Conservation (phyloP, 2,888 invertebrate species). For the Synanthedon vespiformis region DNA sequence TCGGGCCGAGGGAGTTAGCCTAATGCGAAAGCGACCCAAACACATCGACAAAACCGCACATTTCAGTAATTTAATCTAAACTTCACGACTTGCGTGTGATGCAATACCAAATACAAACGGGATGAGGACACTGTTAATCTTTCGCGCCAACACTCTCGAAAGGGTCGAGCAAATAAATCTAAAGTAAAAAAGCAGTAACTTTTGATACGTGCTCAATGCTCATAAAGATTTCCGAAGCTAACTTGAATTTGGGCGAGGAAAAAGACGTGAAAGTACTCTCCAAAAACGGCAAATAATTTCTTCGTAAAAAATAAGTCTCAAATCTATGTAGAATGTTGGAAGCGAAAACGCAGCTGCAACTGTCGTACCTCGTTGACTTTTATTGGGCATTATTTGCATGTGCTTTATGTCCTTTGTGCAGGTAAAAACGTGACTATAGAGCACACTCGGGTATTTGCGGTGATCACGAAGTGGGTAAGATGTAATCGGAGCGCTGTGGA, state of each 20-base stretch:
- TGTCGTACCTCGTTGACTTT: constrained; percentile 30
- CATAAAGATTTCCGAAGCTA: constrained; percentile 35
- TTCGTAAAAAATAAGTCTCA: no score
- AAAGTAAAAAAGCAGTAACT: constrained; percentile 24
- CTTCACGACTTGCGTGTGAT: constrained; percentile 5
- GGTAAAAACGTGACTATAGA: constrained; percentile 51
- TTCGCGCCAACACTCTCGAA: constrained; percentile 16
- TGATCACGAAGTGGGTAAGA: constrained; percentile 49
- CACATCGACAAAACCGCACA: constrained; percentile 23
- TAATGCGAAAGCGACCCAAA: constrained; percentile 22
- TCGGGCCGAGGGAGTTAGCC: constrained; percentile 8
- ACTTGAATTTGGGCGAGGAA: constrained; percentile 36
- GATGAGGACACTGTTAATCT: constrained; percentile 5
- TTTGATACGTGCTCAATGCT: constrained; percentile 33
- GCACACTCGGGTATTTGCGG: constrained; percentile 35
- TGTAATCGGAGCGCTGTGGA: constrained; percentile 32
- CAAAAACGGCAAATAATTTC: no score
- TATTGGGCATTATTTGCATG: constrained; percentile 46
- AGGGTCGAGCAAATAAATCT: constrained; percentile 22
- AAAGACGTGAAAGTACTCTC: constrained; percentile 20
- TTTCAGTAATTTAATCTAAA: constrained; percentile 16
- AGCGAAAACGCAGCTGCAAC: constrained; percentile 25
- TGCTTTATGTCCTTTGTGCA: constrained; percentile 30
- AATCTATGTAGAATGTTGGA: constrained; percentile 9
- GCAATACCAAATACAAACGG: neutral